Conservation (phyloP, 2,888 invertebrate genomes). For the Cerceris rybyensis region DNA sequence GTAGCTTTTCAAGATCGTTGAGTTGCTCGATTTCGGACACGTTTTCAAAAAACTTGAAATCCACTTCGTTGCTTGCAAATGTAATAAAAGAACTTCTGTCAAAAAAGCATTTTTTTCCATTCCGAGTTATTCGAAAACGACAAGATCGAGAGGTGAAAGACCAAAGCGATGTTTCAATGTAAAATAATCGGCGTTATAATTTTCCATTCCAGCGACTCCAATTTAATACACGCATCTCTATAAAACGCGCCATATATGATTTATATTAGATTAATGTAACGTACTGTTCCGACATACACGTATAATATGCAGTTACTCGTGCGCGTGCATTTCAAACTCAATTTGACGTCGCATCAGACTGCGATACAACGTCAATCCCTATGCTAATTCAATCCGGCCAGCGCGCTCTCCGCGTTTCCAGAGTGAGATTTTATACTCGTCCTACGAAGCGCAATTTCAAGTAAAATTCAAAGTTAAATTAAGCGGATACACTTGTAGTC, state of each 20-base stretch:
- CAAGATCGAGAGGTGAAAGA: background rate
- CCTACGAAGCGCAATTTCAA: slow-evolving; percentile 16
- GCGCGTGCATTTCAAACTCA: slow-evolving; percentile 58
- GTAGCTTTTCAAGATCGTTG: too few species aligned
- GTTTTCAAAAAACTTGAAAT: too few species aligned
- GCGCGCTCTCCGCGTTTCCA: slow-evolving; percentile 21
- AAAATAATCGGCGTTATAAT: background rate
- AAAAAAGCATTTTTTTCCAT: too few species aligned
- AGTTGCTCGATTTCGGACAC: too few species aligned
- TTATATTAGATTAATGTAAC: slow-evolving; percentile 32
- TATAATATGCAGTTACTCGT: slow-evolving; percentile 17
- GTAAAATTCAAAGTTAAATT: slow-evolving; percentile 16
- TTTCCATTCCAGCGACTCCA: slow-evolving; percentile 5
- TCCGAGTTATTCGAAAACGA: too few species aligned
- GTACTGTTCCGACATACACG: slow-evolving; percentile 7
- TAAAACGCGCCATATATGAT: slow-evolving; percentile 15
- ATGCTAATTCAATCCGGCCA: slow-evolving; percentile 57
- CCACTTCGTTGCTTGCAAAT: too few species aligned
- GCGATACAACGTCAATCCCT: slow-evolving; percentile 60
- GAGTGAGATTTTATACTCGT: slow-evolving; percentile 31
- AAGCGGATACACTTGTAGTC: background rate
- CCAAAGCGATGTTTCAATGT: background rate
- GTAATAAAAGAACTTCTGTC: too few species aligned
- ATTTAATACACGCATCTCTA: background rate
- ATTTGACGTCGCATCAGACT: slow-evolving; percentile 61